phyloP scores from a whole-genome alignment of 2,797 vertebrate species.

The Kryptolebias ocellatus region DNA sequence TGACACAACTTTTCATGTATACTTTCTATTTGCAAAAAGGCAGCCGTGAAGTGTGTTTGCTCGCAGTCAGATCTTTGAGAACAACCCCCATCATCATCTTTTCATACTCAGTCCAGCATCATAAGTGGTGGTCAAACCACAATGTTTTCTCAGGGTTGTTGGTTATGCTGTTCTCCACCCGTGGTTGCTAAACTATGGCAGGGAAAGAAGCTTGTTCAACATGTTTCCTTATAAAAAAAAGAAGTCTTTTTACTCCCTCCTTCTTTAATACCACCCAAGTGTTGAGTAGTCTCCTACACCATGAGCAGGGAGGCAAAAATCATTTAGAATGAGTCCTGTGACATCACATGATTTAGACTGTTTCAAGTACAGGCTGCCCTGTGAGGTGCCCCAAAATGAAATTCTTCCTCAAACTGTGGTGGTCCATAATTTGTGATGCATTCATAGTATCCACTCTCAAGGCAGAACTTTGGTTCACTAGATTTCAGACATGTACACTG shows the following conservation, averaged over 20 bases:
- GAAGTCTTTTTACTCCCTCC: conserved; percentile 56
- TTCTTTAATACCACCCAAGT: conserved; percentile 83
- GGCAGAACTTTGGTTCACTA: conserved; percentile 49
- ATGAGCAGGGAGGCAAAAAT: conserved; percentile 54
- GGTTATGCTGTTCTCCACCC: conserved; percentile 81
- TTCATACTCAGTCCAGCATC: conserved; percentile 72
- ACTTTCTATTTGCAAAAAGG: conserved; percentile 34
- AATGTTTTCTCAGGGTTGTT: conserved; percentile 82
- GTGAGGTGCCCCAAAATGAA: conserved; percentile 43
- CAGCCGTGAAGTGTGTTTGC: conserved; percentile 24
- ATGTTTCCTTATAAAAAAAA: conserved; percentile 78
- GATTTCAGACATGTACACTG: conserved; percentile 32
- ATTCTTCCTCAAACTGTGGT: conserved; percentile 65
- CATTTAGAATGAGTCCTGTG: conserved; percentile 66
- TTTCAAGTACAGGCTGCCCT: conserved; percentile 67
- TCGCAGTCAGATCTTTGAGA: conserved; percentile 52
- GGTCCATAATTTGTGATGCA: conserved; percentile 70
- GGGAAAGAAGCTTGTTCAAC: conserved; percentile 83
- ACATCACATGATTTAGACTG: conserved; percentile 82
- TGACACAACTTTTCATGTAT: conserved; percentile 19
- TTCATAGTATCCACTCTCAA: conserved; percentile 61
- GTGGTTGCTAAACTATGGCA: conserved; percentile 77
- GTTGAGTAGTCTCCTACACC: conserved; percentile 62
- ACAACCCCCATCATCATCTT: conserved; percentile 52
- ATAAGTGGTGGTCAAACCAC: conserved; percentile 85